A percentile compares a stretch with the other conserved stretches of the same genome.
Conservation (phyloP, 1,140 invertebrate genomes). For the Ruditapes philippinarum region DNA sequence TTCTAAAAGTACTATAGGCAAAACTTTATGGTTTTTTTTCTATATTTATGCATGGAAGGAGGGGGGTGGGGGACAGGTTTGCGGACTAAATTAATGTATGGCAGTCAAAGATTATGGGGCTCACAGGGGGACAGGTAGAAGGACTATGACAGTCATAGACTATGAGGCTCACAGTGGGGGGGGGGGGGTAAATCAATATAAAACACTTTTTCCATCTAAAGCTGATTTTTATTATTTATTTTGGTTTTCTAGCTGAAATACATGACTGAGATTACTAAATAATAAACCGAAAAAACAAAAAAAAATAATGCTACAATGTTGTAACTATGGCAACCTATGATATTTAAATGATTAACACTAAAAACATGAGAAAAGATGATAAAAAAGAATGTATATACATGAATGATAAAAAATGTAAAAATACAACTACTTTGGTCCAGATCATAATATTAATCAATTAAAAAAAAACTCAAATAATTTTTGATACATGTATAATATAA, state of each 20-base stretch:
- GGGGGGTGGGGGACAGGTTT: too few relatives aligned
- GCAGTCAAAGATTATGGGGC: too few relatives aligned
- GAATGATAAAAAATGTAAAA: slow-evolving; percentile 10
- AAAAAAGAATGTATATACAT: slow-evolving; percentile 2
- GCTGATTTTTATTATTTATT: slow-evolving; percentile 11
- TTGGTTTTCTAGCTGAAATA: slow-evolving; percentile 12
- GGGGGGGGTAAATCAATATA: too few relatives aligned
- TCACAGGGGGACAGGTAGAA: too few relatives aligned
- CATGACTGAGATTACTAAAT: slow-evolving; percentile 1
- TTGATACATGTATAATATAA: too few relatives aligned
- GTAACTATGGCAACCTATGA: slow-evolving; percentile 18
- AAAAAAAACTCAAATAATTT: too few relatives aligned
- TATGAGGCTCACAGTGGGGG: too few relatives aligned
- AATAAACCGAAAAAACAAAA: background rate
- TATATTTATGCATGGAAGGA: too few relatives aligned
- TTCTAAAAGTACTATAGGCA: too few relatives aligned
- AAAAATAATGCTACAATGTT: background rate
- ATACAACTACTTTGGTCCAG: slow-evolving; percentile 24
- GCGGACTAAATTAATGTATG: too few relatives aligned
- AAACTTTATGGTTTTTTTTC: too few relatives aligned
- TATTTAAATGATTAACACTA: background rate
- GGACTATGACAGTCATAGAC: too few relatives aligned
- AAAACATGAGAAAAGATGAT: slow-evolving; percentile 13
- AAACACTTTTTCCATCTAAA: background rate
- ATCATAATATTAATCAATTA: background rate